Evolutionary conservation across 2,797 vertebrate genomes (phyloP).

Genomic region (Monodelphis domestica): DNA sequence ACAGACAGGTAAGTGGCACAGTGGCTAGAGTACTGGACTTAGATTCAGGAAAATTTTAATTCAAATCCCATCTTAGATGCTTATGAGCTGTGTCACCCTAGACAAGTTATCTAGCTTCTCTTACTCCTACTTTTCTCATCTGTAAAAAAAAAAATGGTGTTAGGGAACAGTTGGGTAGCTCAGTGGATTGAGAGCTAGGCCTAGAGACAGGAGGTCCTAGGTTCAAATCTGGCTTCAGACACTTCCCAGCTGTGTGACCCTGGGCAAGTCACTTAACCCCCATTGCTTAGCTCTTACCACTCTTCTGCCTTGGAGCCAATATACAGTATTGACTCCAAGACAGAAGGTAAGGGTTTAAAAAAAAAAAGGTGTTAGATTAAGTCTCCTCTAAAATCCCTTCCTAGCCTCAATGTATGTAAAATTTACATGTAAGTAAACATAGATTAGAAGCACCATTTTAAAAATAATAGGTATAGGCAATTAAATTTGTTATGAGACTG

Average conservation of each 20-base stretch:
- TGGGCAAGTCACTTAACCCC: no score
- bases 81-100: neutral
- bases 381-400: neutral
- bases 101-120: neutral
- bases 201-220: no score
- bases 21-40: neutral
- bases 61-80: neutral
- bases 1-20: neutral
- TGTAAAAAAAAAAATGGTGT: no score
- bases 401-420: neutral
- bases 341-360: no score
- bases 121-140: no score
- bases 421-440: neutral
- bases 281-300: no score
- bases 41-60: neutral
- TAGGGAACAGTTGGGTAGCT: no score
- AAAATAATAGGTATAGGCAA: neutral
- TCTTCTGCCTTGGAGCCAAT: no score
- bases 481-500: neutral
- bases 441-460: neutral
- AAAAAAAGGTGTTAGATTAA: neutral
- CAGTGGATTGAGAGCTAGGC: no score
- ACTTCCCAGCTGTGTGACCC: no score
- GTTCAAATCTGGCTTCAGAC: no score
- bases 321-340: no score